Base-by-base conservation (phyloP, 2,888 invertebrate genomes). In the Capitulum mitella region DNA sequence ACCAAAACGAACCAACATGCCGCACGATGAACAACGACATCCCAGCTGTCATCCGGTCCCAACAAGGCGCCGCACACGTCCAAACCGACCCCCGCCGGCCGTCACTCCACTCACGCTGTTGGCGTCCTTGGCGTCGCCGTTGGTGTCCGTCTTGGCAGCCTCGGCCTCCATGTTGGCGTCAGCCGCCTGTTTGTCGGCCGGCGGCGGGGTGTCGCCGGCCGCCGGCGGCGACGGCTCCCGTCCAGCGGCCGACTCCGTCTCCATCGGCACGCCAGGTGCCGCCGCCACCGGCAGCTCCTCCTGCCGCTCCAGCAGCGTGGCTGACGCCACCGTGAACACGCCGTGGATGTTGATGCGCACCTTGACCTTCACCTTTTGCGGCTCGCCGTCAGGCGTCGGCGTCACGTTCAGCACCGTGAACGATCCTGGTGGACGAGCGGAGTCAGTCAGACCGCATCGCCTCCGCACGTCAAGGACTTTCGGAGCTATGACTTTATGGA, bases 351-450 rank as follows among this genome's bases (percentile, higher is more conserved):
- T 97, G 79, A 99, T 90, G 83, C 97, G 90, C 12, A 96, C 95
- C 88, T 98, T 98, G 8, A 99, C 92, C 87, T 98, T 98, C 1
- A 98, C 92, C 86, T 97, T 98, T 82, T 95, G 93, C n/a, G 92
- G 91, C 84, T 95, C 95, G 48, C 97, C 97, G 81, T 94, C 94
- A 0, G 92, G 86, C 46, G 92, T 93, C 8, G 98, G 94, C 83
- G 92, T 92, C 10, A 98, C 90, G 84, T 94, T 93, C 84, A 91
- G 91, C 80, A 95, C 90, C 77, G 89, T 87, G 90, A 93, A 95
- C 80, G 89, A 88, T 82, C 92, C 92, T 92, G 83, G n/a, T n/a
- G n/a, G n/a, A n/a, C n/a, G n/a, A n/a, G n/a, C n/a, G n/a, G n/a
- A n/a, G n/a, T n/a, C n/a, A n/a, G n/a, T n/a, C n/a, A n/a, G n/a